Conservation (phyloP, 1,140 invertebrate genomes). For the Solen grandis region DNA sequence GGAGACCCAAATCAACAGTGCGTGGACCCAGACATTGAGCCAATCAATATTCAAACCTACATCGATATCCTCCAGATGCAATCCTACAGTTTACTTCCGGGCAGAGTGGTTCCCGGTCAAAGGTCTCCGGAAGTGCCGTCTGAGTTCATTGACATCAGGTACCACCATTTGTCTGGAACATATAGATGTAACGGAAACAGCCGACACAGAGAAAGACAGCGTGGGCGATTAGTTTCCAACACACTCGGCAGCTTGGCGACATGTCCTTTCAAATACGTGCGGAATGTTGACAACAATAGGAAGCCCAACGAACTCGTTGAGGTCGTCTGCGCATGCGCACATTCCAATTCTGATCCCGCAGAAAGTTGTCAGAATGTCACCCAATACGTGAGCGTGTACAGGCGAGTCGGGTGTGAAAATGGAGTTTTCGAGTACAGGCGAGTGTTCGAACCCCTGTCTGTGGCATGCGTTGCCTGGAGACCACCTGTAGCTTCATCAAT, state of each 20-base stretch:
- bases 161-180: not conserved
- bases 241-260: not conserved
- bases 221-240: too few species aligned
- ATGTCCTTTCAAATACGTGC: not conserved
- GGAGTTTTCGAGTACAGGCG: not conserved
- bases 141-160: not conserved
- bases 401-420: not conserved
- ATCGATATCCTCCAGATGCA: too few species aligned
- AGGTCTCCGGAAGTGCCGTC: not conserved
- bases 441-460: conserved; percentile 3
- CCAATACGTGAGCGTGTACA: conserved; percentile 11
- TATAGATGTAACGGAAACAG: not conserved
- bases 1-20: too few species aligned
- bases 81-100: too few species aligned
- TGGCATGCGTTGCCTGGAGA: conserved; percentile 5
- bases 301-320: not conserved
- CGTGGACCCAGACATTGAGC: too few species aligned
- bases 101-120: too few species aligned
- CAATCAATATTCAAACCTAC: too few species aligned
- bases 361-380: not conserved
- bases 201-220: too few species aligned
- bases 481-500: not conserved
- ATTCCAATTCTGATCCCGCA: not conserved
- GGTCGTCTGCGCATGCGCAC: not conserved
- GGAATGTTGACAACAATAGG: not conserved